Conservation (phyloP, 2,888 invertebrate species). For the Alviniconcha strummeri region DNA sequence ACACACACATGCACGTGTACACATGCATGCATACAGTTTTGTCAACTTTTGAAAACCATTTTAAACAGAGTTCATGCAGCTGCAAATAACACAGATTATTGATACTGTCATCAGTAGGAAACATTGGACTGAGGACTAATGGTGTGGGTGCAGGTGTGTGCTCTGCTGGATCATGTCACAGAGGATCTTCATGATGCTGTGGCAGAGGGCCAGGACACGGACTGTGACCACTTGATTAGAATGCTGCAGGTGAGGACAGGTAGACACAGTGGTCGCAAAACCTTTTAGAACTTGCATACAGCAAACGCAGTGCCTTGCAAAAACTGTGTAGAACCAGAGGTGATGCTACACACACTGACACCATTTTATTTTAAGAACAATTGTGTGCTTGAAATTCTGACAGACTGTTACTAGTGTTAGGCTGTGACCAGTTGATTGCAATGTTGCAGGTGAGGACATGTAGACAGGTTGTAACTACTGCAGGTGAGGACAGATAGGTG, state of each 20-base stretch:
- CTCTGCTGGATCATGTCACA: conserved; percentile 27
- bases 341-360: neutral
- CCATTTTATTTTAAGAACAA: neutral
- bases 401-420: neutral
- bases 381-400: neutral
- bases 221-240: neutral
- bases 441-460: neutral
- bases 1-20: neutral
- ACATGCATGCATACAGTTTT: neutral
- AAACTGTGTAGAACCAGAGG: neutral
- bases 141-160: conserved; percentile 16
- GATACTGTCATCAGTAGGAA: neutral
- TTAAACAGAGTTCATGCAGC: neutral
- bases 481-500: too few species aligned
- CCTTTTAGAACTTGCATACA: neutral
- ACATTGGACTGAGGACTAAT: neutral
- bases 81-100: neutral
- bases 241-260: conserved; percentile 15
- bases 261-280: neutral
- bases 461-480: too few species aligned
- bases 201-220: neutral
- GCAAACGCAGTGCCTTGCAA: neutral
- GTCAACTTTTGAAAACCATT: neutral
- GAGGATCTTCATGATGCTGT: conserved; percentile 11
- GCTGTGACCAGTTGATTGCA: neutral